phyloP scores from a whole-genome alignment of 2,888 invertebrate genomes.

The Brachylomia viminalis region DNA sequence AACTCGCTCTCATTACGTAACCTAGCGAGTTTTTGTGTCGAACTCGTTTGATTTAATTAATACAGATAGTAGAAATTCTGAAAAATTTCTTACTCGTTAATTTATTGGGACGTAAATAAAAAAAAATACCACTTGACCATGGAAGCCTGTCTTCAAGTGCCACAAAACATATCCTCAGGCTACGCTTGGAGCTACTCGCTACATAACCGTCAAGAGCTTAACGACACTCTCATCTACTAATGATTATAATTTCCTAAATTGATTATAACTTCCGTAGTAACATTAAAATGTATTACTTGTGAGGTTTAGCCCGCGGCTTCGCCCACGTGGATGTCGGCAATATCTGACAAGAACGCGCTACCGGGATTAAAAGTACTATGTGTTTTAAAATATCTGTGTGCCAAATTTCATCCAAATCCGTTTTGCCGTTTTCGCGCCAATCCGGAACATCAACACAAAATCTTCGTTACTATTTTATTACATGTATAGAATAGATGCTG shows the following conservation, averaged over 20 bases:
- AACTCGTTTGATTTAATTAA: conserved; percentile 28
- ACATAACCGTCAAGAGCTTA: conserved; percentile 13
- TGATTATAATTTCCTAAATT: conserved; percentile 25
- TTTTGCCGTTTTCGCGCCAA: neutral
- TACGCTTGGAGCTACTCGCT: conserved; percentile 8
- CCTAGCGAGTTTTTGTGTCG: conserved; percentile 19
- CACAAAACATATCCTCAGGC: conserved; percentile 21
- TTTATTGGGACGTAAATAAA: conserved; percentile 18
- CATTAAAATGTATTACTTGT: neutral
- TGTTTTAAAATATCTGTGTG: neutral
- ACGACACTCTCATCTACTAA: conserved; percentile 8
- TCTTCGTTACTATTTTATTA: neutral
- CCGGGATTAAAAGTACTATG: neutral
- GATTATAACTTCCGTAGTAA: conserved; percentile 16
- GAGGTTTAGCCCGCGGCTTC: neutral
- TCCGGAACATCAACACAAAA: neutral
- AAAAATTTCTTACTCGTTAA: conserved; percentile 22
- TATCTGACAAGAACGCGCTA: neutral
- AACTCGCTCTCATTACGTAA: conserved; percentile 32
- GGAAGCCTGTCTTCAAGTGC: conserved; percentile 8
- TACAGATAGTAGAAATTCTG: conserved; percentile 2
- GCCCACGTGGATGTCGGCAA: neutral
- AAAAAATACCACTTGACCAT: conserved; percentile 9
- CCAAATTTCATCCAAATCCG: neutral
- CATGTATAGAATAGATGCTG: neutral